A percentile compares a stretch with the other conserved stretches of the same genome.
Evolutionary conservation across 2,797 vertebrate genomes (phyloP).

Genomic region (Pterois miles): DNA sequence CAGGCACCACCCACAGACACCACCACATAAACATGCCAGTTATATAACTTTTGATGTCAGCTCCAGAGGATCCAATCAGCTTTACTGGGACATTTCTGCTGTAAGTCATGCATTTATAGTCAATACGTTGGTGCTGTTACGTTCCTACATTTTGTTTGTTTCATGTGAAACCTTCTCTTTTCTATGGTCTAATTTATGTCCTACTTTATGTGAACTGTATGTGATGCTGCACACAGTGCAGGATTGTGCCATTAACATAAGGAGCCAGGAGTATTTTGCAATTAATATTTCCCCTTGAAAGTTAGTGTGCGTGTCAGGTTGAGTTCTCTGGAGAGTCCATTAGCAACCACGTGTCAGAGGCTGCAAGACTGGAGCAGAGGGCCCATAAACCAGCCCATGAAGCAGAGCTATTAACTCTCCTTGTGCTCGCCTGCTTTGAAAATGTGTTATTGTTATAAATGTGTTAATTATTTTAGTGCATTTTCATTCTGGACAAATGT

Average conservation of each 20-base stretch:
- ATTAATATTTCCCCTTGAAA: constrained; percentile 2
- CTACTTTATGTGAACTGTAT: background rate
- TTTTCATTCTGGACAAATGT: background rate
- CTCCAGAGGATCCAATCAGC: constrained; percentile 20
- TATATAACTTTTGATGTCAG: constrained; percentile 57
- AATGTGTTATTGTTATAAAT: background rate
- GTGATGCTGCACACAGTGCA: background rate
- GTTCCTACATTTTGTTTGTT: background rate
- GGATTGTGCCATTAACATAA: background rate
- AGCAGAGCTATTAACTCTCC: constrained; percentile 1
- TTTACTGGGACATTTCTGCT: constrained; percentile 25
- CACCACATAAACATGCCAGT: constrained; percentile 29
- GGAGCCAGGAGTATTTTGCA: background rate
- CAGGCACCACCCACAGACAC: constrained; percentile 20
- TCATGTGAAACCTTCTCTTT: background rate
- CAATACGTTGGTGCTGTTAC: background rate
- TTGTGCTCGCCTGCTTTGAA: background rate
- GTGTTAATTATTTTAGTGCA: background rate
- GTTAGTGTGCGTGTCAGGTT: background rate
- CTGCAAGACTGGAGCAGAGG: constrained; percentile 1
- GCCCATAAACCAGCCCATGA: constrained; percentile 25
- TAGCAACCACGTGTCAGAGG: background rate
- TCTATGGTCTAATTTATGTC: background rate
- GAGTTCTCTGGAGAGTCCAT: constrained; percentile 16
- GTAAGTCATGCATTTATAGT: constrained; percentile 2